phyloP scores from a whole-genome alignment of 2,888 invertebrate genomes.

The Drosophila meridiana region DNA sequence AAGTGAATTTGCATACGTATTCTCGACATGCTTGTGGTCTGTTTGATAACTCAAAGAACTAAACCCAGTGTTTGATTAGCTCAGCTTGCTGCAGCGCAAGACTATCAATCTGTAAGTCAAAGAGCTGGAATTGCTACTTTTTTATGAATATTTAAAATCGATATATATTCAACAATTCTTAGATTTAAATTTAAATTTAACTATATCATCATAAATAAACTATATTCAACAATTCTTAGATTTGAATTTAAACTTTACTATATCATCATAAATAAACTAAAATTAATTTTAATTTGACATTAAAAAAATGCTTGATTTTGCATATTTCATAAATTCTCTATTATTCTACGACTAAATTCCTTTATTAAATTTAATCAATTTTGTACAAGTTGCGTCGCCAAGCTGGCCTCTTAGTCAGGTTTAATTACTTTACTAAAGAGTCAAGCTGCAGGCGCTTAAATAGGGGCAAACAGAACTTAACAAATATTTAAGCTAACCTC shows the following conservation, averaged over 20 bases:
- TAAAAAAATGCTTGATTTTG: no score
- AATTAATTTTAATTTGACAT: no score
- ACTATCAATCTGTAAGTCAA: not conserved
- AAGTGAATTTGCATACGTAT: not conserved
- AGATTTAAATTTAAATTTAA: no score
- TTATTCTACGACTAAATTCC: not conserved
- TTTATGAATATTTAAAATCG: not conserved
- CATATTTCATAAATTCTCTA: not conserved
- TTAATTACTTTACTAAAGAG: conserved; percentile 17
- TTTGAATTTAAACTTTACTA: no score
- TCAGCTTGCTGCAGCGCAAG: not conserved
- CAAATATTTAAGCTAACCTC: conserved; percentile 14
- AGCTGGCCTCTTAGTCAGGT: not conserved
- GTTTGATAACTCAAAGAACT: conserved; percentile 17
- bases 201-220: no score
- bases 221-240: no score
- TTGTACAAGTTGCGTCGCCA: not conserved
- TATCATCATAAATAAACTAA: no score
- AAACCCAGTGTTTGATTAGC: conserved; percentile 4
- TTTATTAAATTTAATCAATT: not conserved
- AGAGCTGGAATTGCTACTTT: not conserved
- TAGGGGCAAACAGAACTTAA: conserved; percentile 15
- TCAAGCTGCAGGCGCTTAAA: conserved; percentile 22
- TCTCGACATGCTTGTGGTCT: conserved; percentile 20
- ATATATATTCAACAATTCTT: not conserved